These are phyloP conservation scores for Isotomurus palustris DNA, from an alignment of 2,888 invertebrate species.

Conservation along the genomic window DNA sequence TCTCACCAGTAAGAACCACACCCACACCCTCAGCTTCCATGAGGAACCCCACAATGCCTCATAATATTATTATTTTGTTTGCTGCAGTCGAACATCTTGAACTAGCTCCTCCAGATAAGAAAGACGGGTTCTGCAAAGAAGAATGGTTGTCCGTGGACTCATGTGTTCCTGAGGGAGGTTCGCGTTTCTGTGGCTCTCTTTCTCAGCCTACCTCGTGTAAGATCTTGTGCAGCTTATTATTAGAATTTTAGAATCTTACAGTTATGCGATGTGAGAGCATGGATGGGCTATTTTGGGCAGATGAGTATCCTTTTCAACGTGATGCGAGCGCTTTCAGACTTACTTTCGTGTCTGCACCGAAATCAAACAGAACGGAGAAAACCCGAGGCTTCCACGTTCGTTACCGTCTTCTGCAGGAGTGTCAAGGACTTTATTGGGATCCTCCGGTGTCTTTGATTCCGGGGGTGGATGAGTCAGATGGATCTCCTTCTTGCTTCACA, in stretches of 20 bases:
- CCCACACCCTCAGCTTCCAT: too few species aligned
- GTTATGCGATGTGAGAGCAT: too few species aligned
- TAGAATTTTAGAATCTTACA: too few species aligned
- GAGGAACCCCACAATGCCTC: too few species aligned
- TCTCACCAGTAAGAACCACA: too few species aligned
- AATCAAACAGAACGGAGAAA: slow-evolving; percentile 12
- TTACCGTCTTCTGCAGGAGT: slow-evolving; percentile 45
- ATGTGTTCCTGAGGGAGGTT: slow-evolving; percentile 48
- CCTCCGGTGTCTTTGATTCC: slow-evolving; percentile 47
- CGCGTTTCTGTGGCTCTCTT: slow-evolving; percentile 47
- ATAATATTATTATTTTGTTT: slow-evolving; percentile 1
- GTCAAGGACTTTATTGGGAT: slow-evolving; percentile 46
- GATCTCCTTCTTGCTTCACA: slow-evolving; percentile 47
- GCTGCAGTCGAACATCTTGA: slow-evolving; percentile 46
- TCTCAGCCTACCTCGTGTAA: slow-evolving; percentile 26
- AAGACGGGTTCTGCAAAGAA: slow-evolving; percentile 46
- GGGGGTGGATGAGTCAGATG: slow-evolving; percentile 27
- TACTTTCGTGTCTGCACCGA: slow-evolving; percentile 45
- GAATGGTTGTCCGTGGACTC: slow-evolving; percentile 48
- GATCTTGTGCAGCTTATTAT: neutral
- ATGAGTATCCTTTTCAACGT: slow-evolving; percentile 48
- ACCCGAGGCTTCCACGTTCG: slow-evolving; percentile 45
- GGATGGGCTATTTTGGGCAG: slow-evolving; percentile 39
- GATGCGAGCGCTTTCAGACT: slow-evolving; percentile 47
- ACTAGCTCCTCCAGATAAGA: slow-evolving; percentile 39